Conservation (phyloP, 2,113 vertebrate species). For the Psittacula cyanocephala region DNA sequence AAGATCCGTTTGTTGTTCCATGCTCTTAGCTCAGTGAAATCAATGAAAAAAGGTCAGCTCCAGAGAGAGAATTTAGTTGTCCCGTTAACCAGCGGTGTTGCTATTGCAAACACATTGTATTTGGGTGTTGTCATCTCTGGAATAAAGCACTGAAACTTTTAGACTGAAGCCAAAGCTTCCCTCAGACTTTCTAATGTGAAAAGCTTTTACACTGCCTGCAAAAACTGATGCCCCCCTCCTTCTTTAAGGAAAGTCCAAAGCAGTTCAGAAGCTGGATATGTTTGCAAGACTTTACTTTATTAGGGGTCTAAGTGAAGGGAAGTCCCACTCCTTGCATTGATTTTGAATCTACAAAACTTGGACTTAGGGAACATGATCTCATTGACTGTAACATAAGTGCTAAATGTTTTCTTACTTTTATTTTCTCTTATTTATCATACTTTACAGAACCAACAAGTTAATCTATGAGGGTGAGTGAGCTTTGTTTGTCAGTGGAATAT, state of each 20-base stretch:
- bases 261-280: background rate
- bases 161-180: background rate
- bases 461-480: background rate
- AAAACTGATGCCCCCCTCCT: background rate
- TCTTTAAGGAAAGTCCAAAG: background rate
- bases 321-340: rapidly evolving
- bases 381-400: background rate
- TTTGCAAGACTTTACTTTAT: background rate
- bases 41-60: background rate
- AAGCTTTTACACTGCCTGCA: background rate
- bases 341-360: background rate
- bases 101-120: slow-evolving; percentile 54
- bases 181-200: background rate
- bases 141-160: background rate
- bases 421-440: background rate
- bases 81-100: background rate
- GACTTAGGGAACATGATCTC: background rate
- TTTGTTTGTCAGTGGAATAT: background rate
- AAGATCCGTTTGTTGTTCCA: background rate
- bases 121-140: slow-evolving; percentile 58
- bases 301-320: background rate
- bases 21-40: background rate
- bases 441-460: background rate
- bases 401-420: background rate
- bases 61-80: background rate